Evolutionary conservation across 1,140 invertebrate genomes (phyloP).

Genomic region (Zelostemma sp.): DNA sequence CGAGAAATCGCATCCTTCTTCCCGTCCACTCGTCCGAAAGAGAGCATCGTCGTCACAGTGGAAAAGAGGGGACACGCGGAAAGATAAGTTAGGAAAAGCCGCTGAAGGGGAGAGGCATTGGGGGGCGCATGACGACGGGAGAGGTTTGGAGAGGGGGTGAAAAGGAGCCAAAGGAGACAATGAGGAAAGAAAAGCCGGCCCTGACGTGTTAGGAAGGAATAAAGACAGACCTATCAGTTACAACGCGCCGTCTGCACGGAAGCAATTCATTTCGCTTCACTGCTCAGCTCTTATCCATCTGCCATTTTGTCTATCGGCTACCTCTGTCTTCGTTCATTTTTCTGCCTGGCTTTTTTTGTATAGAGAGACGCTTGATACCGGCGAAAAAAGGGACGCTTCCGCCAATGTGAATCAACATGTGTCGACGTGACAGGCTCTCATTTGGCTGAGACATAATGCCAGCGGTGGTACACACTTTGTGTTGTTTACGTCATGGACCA

Average conservation of each 20-base stretch:
- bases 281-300: conserved; percentile 58
- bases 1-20: conserved; percentile 5
- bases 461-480: neutral
- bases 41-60: conserved; percentile 22
- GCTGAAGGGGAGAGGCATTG: conserved; percentile 35
- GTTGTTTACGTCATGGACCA: neutral
- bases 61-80: conserved; percentile 11
- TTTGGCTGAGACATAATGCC: neutral
- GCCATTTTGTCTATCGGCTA: conserved; percentile 39
- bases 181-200: conserved; percentile 47
- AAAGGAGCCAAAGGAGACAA: conserved; percentile 44
- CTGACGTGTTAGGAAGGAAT: conserved; percentile 61
- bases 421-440: conserved; percentile 12
- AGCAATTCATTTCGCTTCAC: conserved; percentile 62
- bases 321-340: conserved; percentile 30
- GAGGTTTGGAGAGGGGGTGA: conserved; percentile 12
- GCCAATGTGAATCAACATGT: conserved; percentile 23
- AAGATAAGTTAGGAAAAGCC: conserved; percentile 41
- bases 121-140: conserved; percentile 27
- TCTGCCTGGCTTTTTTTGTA: conserved; percentile 16
- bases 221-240: conserved; percentile 63
- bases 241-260: conserved; percentile 59
- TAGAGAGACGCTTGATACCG: neutral
- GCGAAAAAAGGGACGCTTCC: conserved; percentile 7
- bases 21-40: conserved; percentile 10